Conservation (phyloP, 2,113 vertebrate genomes). For the Oceanodroma tethys region DNA sequence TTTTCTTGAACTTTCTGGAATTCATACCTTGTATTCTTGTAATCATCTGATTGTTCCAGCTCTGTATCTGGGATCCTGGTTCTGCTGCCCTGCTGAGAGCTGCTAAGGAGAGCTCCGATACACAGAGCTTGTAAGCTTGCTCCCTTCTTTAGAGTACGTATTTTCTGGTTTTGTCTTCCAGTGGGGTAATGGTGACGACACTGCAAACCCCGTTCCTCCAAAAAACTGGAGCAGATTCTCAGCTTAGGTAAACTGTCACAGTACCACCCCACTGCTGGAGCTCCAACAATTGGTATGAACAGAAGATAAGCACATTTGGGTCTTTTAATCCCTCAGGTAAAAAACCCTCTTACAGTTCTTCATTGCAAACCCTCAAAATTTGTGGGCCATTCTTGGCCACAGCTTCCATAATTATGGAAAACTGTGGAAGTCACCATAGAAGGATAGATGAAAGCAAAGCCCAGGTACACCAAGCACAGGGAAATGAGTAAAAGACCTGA, state of each 20-base stretch:
- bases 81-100: neutral
- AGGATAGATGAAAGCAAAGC: neutral
- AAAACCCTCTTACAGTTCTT: neutral
- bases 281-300: neutral
- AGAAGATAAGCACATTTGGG: neutral
- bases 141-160: neutral
- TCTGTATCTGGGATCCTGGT: neutral
- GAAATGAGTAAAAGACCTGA: neutral
- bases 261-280: neutral
- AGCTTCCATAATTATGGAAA: neutral
- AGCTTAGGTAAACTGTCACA: neutral
- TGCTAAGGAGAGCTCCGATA: neutral
- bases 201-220: neutral
- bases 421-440: neutral
- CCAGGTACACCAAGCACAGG: neutral
- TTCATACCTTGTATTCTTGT: slow-evolving; percentile 11
- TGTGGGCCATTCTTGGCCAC: neutral
- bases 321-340: neutral
- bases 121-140: neutral
- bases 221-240: neutral
- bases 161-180: neutral
- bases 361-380: neutral
- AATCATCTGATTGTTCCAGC: neutral
- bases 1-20: slow-evolving; percentile 41
- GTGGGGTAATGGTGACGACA: neutral